Evolutionary conservation across 2,888 invertebrate species (phyloP).

Genomic region (Eristalis intricaria): DNA sequence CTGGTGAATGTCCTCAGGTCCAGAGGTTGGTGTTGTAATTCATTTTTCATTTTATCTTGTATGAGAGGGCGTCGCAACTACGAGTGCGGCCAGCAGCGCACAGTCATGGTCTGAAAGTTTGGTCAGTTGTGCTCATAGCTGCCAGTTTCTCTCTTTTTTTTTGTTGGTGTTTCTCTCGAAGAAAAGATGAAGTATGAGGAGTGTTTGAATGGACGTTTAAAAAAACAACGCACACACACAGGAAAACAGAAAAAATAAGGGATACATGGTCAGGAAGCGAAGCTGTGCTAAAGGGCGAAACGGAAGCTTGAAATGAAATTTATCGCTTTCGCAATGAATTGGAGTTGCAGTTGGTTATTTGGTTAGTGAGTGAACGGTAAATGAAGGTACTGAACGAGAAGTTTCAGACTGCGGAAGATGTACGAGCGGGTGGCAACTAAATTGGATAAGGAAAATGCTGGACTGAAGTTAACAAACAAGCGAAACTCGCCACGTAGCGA

Average conservation of each 20-base stretch:
- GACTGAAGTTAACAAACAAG: background rate
- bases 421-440: background rate
- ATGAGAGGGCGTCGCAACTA: background rate
- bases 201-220: slow-evolving; percentile 2
- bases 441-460: background rate
- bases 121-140: slow-evolving; percentile 7
- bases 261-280: background rate
- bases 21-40: slow-evolving; percentile 60
- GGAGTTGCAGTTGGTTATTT: slow-evolving; percentile 6
- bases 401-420: background rate
- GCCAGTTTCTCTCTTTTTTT: background rate
- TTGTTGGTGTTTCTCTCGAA: background rate
- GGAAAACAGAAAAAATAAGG: background rate
- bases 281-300: background rate
- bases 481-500: background rate
- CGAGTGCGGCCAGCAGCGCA: slow-evolving; percentile 1
- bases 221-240: background rate
- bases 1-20: slow-evolving; percentile 49
- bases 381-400: background rate
- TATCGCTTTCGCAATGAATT: slow-evolving; percentile 10
- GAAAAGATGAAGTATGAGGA: slow-evolving; percentile 20
- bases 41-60: slow-evolving; percentile 53
- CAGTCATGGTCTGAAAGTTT: slow-evolving; percentile 53
- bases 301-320: slow-evolving; percentile 8
- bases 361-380: slow-evolving; percentile 11